Conservation (phyloP, 2,888 invertebrate genomes). For the Choristoneura rosaceana region DNA sequence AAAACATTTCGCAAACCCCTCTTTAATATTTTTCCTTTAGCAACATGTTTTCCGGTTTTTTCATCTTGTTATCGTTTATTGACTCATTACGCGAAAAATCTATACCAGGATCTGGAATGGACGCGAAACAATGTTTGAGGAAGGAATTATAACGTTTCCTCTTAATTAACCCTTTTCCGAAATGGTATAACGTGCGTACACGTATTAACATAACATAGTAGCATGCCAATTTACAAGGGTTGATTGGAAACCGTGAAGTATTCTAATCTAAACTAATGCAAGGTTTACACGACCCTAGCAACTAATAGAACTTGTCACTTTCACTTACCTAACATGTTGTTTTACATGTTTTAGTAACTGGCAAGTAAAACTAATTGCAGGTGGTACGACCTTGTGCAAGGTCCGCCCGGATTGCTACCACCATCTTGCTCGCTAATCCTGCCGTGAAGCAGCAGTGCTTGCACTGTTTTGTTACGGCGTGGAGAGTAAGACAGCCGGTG, state of each 20-base stretch:
- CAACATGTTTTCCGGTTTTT: background rate
- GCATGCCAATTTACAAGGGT: conserved; percentile 4
- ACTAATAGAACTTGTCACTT: no score
- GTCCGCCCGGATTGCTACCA: no score
- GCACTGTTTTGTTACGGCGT: no score
- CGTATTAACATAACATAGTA: background rate
- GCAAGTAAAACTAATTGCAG: no score
- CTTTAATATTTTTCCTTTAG: background rate
- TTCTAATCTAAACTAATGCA: no score
- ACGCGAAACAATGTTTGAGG: background rate
- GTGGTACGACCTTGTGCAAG: no score
- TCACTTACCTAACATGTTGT: no score
- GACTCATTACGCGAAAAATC: conserved; percentile 7
- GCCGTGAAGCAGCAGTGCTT: no score
- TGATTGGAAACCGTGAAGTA: background rate
- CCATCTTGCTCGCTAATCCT: no score
- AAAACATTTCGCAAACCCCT: background rate
- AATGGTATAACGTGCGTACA: background rate
- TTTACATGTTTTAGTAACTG: no score
- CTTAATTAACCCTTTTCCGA: background rate
- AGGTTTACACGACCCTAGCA: no score
- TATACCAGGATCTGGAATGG: background rate
- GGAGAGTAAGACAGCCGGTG: no score
- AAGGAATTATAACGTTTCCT: background rate
- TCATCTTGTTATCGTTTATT: conserved; percentile 1